A percentile compares a stretch with the other conserved stretches of the same genome.
phyloP scores from a whole-genome alignment of 1,140 invertebrate genomes.

The Anthonomus grandis region DNA sequence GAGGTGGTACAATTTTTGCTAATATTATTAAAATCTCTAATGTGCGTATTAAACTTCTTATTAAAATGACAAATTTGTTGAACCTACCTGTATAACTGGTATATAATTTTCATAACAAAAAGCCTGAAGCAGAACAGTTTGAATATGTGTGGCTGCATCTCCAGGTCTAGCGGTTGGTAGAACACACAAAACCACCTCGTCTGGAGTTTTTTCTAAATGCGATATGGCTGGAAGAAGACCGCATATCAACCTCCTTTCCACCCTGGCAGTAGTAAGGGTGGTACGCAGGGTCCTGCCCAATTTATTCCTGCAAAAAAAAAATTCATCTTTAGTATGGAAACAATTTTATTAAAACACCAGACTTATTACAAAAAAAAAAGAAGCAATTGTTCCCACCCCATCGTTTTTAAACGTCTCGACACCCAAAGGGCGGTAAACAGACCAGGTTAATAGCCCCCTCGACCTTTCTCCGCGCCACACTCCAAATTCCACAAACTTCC shows the following conservation, averaged over 20 bases:
- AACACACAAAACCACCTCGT: constrained; percentile 61
- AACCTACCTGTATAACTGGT: constrained; percentile 61
- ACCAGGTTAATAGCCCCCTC: too few species aligned
- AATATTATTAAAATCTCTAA: background rate
- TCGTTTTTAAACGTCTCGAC: too few species aligned
- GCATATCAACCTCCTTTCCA: constrained; percentile 58
- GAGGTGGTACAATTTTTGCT: too few species aligned
- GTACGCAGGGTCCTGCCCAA: constrained; percentile 55
- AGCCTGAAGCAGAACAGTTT: constrained; percentile 64
- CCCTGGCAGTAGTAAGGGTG: constrained; percentile 56
- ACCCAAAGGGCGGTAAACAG: too few species aligned
- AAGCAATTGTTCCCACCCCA: too few species aligned
- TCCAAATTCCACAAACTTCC: too few species aligned
- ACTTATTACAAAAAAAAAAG: too few species aligned
- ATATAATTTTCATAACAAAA: constrained; percentile 69
- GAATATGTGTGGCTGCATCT: constrained; percentile 65
- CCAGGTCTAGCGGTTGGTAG: constrained; percentile 58
- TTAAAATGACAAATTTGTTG: background rate
- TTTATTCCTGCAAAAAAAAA: constrained; percentile 35
- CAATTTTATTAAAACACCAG: too few species aligned
- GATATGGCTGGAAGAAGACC: constrained; percentile 60
- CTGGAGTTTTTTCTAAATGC: constrained; percentile 56
- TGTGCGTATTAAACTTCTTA: background rate
- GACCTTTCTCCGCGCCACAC: too few species aligned
- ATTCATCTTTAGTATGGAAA: too few species aligned